Conservation (phyloP, 2,113 vertebrate genomes). For the Dryoscopus gambensis region DNA sequence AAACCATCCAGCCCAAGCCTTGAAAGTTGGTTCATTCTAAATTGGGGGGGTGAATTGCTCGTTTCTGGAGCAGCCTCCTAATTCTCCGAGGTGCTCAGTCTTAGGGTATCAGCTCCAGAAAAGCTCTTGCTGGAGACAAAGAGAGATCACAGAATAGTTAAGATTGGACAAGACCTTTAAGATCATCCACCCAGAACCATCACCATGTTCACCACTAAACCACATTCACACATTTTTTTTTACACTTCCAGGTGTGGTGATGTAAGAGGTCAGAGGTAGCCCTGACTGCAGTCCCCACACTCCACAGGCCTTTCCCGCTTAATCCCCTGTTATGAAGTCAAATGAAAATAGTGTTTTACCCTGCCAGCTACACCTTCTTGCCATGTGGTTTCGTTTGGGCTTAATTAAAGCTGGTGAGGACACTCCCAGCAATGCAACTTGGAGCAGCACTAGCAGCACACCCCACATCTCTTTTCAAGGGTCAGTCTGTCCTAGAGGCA, state of each 20-base stretch:
- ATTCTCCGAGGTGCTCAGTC: neutral
- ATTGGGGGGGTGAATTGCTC: neutral
- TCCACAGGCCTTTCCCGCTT: neutral
- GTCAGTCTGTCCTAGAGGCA: slow-evolving; percentile 50
- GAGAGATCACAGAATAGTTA: neutral
- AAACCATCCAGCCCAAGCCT: neutral
- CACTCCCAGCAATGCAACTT: slow-evolving; percentile 30
- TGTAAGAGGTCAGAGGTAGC: neutral
- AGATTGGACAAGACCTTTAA: neutral
- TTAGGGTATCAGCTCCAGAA: neutral
- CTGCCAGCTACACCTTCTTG: slow-evolving; percentile 43
- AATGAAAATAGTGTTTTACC: slow-evolving; percentile 48
- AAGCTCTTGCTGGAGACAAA: neutral
- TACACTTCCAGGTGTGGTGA: neutral
- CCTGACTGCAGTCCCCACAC: neutral
- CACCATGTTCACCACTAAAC: neutral
- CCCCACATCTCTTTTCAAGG: slow-evolving; percentile 60
- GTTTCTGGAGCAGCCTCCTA: neutral
- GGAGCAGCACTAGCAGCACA: slow-evolving; percentile 3
- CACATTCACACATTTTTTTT: neutral
- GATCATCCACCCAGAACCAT: neutral
- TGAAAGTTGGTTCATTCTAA: neutral
- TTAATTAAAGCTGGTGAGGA: slow-evolving; percentile 55
- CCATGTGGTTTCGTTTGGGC: slow-evolving; percentile 47
- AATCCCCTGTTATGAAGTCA: slow-evolving; percentile 16